phyloP scores from a whole-genome alignment of 2,113 vertebrate genomes.

The Tetrao urogallus region DNA sequence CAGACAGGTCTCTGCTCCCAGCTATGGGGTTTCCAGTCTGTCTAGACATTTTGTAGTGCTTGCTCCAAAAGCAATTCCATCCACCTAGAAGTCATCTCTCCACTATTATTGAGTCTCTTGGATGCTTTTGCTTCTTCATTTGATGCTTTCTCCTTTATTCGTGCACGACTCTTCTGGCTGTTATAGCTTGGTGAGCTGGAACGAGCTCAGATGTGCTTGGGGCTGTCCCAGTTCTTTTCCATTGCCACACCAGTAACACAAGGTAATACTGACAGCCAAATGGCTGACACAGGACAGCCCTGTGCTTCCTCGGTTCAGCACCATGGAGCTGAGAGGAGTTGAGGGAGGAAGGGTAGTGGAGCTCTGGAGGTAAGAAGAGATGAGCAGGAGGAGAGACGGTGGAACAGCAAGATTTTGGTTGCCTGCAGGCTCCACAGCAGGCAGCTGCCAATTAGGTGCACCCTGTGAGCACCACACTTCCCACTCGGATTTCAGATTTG shows the following conservation, averaged over 20 bases:
- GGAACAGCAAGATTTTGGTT: background rate
- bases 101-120: background rate
- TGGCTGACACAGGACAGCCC: background rate
- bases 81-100: background rate
- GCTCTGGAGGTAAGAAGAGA: background rate
- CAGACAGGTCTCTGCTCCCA: conserved; percentile 12
- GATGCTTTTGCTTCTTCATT: background rate
- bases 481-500: background rate
- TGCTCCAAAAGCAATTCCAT: background rate
- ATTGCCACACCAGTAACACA: background rate
- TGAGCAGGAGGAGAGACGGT: background rate
- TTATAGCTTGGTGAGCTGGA: background rate
- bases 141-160: background rate
- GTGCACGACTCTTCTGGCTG: background rate
- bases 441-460: background rate
- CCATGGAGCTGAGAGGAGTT: background rate
- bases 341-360: background rate
- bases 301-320: background rate
- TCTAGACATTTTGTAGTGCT: background rate
- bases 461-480: background rate
- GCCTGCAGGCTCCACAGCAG: background rate
- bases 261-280: background rate
- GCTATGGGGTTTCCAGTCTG: background rate
- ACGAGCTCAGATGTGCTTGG: background rate
- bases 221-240: background rate